Evolutionary conservation across 2,888 invertebrate genomes (phyloP), one percentile per base, ranked within the genome.

Genomic region (Labia minor): DNA sequence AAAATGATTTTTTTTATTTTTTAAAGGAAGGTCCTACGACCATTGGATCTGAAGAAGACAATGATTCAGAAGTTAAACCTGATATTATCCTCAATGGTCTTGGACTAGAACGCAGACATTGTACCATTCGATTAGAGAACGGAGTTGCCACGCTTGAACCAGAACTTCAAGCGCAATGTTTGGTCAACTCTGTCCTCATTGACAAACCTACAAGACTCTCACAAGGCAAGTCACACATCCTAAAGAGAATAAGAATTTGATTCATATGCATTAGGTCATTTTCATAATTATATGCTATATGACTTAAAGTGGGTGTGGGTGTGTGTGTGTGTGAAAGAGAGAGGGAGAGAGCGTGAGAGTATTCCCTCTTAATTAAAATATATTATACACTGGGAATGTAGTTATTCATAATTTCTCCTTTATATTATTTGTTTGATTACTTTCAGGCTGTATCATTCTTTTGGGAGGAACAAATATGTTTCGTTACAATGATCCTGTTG

Each of bases 401-500:
- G n/a, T 8, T 26, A 26, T 26, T 26, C 26, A 26, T 26, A 26
- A 26, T 26, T 26, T 26, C 26, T 26, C 26, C 8, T 26, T 26
- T 8, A 6, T 26, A 6, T 8, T 26, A 26, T 6, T 8, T 26
- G 26, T 63, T 33, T 20, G n/a, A 21, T 63, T 66, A 49, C 49
- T 65, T 65, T 2, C 76, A 86, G 86, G 90, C 37, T 90, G 90
- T 76, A 88, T 89, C 69, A 83, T 92, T 6, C 78, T 90, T 2
- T 81, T 90, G 69, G 90, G 90, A 0, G 83, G 88, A 68, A 89
- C 88, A 63, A 89, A 88, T 76, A 89, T 90, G 83, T 89, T 89
- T 77, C 88, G 93, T 61, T 93, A 91, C 78, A 93, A 92, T 79
- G 91, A 93, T 81, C 93, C 93, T 11, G 90, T 86, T 0, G 92